These are phyloP conservation scores for Orchesellides sinensis DNA, from an alignment of 2,888 invertebrate genomes.

Conservation along the genomic window DNA sequence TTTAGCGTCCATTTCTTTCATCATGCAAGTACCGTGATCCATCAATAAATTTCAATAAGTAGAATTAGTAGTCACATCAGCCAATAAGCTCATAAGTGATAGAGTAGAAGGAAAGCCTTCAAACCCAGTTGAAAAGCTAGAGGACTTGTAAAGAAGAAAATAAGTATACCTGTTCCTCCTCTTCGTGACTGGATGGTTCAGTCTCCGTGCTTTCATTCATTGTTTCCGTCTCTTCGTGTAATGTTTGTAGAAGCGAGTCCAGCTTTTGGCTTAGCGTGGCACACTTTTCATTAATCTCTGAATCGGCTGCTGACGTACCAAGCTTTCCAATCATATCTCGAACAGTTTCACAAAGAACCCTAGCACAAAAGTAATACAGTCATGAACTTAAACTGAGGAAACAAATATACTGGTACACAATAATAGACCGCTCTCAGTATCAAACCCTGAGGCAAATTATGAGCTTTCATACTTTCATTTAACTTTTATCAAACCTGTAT, in stretches of 20 bases:
- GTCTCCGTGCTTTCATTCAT: conserved; percentile 61
- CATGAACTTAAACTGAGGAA: conserved; percentile 5
- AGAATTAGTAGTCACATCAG: too few relatives aligned
- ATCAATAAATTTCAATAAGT: too few relatives aligned
- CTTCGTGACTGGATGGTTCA: conserved; percentile 57
- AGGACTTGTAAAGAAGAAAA: neutral
- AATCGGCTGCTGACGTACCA: conserved; percentile 75
- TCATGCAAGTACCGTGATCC: too few relatives aligned
- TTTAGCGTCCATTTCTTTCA: too few relatives aligned
- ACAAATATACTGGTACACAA: neutral
- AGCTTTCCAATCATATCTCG: conserved; percentile 84
- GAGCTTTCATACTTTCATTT: conserved; percentile 32
- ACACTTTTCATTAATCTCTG: conserved; percentile 82
- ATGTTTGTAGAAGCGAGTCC: conserved; percentile 84
- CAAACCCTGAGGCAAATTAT: conserved; percentile 35
- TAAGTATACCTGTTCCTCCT: conserved; percentile 59
- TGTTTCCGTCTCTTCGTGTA: conserved; percentile 82
- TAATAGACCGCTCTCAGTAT: neutral
- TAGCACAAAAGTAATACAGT: conserved; percentile 72
- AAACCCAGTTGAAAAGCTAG: too few relatives aligned
- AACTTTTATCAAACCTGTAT: conserved; percentile 43
- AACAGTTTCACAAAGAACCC: conserved; percentile 86
- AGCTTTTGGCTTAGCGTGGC: conserved; percentile 87
- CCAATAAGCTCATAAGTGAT: too few relatives aligned
- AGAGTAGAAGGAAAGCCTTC: too few relatives aligned